A percentile compares a stretch with the other conserved stretches of the same genome.
Evolutionary conservation across 2,888 invertebrate genomes (phyloP).

Genomic region (Athalia cordata): DNA sequence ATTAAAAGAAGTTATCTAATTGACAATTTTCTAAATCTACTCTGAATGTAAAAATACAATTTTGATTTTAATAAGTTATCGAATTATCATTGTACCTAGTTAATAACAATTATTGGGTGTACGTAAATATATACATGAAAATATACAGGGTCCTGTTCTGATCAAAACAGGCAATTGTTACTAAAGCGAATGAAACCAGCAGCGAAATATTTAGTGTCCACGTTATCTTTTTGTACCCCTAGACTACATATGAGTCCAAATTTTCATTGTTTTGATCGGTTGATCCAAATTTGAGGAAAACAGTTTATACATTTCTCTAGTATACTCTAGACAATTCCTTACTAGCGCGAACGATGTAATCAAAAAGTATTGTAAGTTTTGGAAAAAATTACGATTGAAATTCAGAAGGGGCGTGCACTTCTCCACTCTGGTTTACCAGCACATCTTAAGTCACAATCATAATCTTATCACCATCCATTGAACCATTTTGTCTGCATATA

Average conservation of each 20-base stretch:
- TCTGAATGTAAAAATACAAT: constrained; percentile 34
- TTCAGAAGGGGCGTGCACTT: background rate
- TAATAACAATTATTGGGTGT: background rate
- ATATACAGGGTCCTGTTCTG: background rate
- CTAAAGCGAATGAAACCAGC: too few relatives aligned
- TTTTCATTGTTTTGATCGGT: too few relatives aligned
- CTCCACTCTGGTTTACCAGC: constrained; percentile 2
- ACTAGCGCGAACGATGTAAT: too few relatives aligned
- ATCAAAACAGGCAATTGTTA: too few relatives aligned
- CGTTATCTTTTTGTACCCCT: too few relatives aligned
- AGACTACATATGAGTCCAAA: too few relatives aligned
- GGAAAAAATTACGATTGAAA: too few relatives aligned
- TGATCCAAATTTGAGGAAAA: too few relatives aligned
- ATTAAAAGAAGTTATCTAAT: constrained; percentile 11
- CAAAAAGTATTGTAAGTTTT: too few relatives aligned
- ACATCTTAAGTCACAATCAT: background rate
- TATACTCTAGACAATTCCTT: too few relatives aligned
- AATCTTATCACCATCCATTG: background rate
- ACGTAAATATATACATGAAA: constrained; percentile 1
- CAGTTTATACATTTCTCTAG: too few relatives aligned
- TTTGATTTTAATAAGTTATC: constrained; percentile 2
- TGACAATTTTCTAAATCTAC: constrained; percentile 30
- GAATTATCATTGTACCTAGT: background rate
- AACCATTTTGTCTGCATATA: background rate
- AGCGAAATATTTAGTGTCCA: too few relatives aligned